Conservation (phyloP, 2,113 vertebrate species). For the Perca schrenkii region DNA sequence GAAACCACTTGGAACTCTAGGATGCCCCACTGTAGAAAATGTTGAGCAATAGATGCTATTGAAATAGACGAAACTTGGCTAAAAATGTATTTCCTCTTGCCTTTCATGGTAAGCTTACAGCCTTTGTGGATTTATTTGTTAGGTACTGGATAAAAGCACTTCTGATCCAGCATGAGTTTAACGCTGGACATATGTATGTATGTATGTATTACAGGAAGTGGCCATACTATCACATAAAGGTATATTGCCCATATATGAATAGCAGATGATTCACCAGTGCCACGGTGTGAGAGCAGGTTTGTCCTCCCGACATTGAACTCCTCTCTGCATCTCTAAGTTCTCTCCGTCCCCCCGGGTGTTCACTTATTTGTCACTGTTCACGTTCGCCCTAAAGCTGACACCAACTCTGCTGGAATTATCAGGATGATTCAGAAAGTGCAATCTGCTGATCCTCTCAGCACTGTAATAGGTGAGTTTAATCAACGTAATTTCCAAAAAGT, state of each 20-base stretch:
- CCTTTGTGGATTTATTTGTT: background rate
- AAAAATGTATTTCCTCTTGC: background rate
- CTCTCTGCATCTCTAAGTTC: conserved; percentile 28
- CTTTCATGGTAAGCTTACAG: background rate
- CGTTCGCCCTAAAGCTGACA: conserved; percentile 57
- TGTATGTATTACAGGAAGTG: conserved; percentile 3
- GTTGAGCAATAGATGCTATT: background rate
- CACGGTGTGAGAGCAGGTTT: conserved; percentile 17
- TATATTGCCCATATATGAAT: conserved; percentile 22
- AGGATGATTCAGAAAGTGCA: conserved; percentile 59
- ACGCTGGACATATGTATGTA: background rate
- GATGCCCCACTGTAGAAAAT: background rate
- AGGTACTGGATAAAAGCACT: background rate
- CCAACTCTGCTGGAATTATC: conserved; percentile 56
- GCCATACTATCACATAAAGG: conserved; percentile 12
- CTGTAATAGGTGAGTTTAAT: conserved; percentile 66
- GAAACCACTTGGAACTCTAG: no score
- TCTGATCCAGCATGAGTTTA: background rate
- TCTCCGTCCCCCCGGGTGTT: conserved; percentile 15
- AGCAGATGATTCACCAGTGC: conserved; percentile 47
- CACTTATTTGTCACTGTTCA: conserved; percentile 54
- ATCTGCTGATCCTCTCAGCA: conserved; percentile 53
- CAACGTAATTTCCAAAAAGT: conserved; percentile 60
- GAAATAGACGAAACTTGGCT: background rate
- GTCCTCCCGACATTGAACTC: conserved; percentile 59